Evolutionary conservation across 2,113 vertebrate genomes (phyloP).

Genomic region (Phainopepla nitens): DNA sequence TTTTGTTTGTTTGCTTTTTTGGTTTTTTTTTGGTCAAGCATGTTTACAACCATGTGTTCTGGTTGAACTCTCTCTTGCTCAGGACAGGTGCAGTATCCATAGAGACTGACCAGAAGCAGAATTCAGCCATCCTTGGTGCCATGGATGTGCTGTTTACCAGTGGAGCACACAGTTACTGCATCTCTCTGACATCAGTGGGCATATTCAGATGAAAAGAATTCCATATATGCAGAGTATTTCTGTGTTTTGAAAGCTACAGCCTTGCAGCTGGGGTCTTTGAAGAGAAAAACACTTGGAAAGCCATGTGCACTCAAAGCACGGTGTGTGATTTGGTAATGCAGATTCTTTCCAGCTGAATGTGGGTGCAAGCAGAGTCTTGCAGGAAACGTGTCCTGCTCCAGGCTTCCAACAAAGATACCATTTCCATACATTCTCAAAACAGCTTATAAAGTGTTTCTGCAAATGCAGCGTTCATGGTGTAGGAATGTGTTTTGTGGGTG

Average conservation of each 20-base stretch:
- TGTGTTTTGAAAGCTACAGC: not conserved
- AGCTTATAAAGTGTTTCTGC: conserved; percentile 5
- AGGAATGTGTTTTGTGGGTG: not conserved
- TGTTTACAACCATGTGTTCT: not conserved
- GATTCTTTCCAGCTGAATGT: conserved; percentile 7
- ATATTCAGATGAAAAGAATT: not conserved
- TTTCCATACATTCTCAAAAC: not conserved
- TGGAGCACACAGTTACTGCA: not conserved
- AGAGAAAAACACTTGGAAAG: not conserved
- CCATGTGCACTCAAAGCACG: not conserved
- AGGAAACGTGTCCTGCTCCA: not conserved
- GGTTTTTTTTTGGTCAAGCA: not conserved
- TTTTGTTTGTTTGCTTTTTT: too few relatives aligned
- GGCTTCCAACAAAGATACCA: not conserved
- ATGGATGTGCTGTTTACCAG: not conserved
- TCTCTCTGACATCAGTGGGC: not conserved
- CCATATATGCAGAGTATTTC: not conserved
- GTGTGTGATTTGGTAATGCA: not conserved
- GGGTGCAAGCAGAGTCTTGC: conserved; percentile 17
- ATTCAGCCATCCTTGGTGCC: not conserved
- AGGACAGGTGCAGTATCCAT: not conserved
- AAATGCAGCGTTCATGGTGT: not conserved
- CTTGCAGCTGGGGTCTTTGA: not conserved
- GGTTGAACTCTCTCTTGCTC: not conserved
- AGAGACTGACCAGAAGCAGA: not conserved